A percentile compares a stretch with the other conserved stretches of the same genome.
Evolutionary conservation across 2,113 vertebrate genomes (phyloP).

Genomic region (Madoqua kirkii): DNA sequence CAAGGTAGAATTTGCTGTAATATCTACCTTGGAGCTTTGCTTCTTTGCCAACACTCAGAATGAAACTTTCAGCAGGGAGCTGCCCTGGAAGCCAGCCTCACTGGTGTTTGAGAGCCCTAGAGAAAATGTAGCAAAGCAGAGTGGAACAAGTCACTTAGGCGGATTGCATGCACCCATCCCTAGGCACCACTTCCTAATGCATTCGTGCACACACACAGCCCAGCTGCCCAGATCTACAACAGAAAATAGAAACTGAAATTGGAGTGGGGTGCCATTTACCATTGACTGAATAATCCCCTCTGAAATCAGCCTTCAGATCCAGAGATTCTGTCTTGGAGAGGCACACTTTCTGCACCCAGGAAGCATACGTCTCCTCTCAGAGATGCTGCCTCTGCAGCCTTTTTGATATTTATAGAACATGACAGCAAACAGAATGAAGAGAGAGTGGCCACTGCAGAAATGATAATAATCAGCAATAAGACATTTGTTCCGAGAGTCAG

Average conservation of each 20-base stretch:
- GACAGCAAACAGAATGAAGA: conserved; percentile 31
- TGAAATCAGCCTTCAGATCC: neutral
- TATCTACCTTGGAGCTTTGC: neutral
- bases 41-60: neutral
- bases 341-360: neutral
- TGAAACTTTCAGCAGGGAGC: neutral
- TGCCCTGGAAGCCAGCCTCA: neutral
- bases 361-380: neutral
- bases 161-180: no score
- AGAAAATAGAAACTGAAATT: neutral
- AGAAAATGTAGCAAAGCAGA: neutral
- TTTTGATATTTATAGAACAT: conserved; percentile 1
- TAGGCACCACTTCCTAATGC: rapidly evolving
- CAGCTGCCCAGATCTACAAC: rapidly evolving
- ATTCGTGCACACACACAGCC: neutral
- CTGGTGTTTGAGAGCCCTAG: neutral
- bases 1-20: neutral
- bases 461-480: neutral
- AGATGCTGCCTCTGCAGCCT: neutral
- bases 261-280: neutral
- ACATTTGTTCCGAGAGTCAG: neutral
- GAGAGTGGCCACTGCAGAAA: neutral
- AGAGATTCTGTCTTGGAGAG: neutral
- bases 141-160: neutral
- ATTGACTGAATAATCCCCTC: neutral